These are phyloP conservation scores for Fundulus diaphanus DNA, from an alignment of 2,797 vertebrate genomes.

Conservation along the genomic window DNA sequence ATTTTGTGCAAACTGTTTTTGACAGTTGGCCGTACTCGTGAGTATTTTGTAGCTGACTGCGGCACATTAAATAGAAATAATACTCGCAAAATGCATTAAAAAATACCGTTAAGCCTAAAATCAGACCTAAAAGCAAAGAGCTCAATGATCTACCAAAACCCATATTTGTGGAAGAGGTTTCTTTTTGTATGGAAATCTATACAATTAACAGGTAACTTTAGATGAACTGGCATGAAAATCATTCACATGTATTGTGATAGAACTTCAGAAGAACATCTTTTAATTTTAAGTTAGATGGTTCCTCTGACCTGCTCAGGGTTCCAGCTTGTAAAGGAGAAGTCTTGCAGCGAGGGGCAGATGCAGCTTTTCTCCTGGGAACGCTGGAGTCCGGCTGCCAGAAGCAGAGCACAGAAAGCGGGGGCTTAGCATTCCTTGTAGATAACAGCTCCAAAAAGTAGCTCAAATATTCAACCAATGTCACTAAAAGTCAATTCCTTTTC, in stretches of 20 bases:
- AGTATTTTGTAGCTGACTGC: too few species aligned
- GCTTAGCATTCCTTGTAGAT: background rate
- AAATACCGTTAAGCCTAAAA: background rate
- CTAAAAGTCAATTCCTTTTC: too few species aligned
- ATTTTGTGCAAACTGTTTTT: too few species aligned
- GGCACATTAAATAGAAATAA: too few species aligned
- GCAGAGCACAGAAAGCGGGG: slow-evolving; percentile 12
- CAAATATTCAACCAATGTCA: background rate
- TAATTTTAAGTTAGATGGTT: slow-evolving; percentile 50
- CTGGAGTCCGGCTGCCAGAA: slow-evolving; percentile 77
- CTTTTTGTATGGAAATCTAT: background rate
- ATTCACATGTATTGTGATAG: background rate
- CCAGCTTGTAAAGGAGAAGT: slow-evolving; percentile 91
- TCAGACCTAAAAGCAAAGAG: background rate
- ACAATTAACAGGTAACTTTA: background rate
- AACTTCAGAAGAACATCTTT: background rate
- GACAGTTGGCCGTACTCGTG: too few species aligned
- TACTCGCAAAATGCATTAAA: background rate
- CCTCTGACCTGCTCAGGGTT: slow-evolving; percentile 84
- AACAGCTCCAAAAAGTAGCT: background rate
- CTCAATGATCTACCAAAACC: background rate
- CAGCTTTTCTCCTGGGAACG: slow-evolving; percentile 80
- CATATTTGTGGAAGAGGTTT: too few species aligned
- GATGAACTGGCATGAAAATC: background rate
- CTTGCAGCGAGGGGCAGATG: slow-evolving; percentile 91